Percentiles rank a stretch among this genome's conserved stretches.
These are phyloP conservation scores for Habropoda laboriosa DNA, from an alignment of 1,140 invertebrate species.

Conservation along the genomic window DNA sequence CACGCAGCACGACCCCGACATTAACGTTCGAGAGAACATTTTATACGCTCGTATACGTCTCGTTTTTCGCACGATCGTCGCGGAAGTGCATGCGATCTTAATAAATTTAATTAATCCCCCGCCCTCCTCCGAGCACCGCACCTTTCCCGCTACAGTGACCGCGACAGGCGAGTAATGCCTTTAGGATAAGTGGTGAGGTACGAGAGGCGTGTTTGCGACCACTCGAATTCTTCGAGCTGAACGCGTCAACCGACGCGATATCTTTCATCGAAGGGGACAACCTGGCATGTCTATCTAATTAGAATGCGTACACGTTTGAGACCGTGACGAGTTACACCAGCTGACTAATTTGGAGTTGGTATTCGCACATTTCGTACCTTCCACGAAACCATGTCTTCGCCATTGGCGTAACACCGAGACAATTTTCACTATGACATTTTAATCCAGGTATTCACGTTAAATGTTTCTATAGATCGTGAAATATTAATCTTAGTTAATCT, in stretches of 20 bases:
- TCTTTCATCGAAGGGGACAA: slow-evolving; percentile 32
- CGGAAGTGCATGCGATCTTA: not conserved
- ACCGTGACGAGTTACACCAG: slow-evolving; percentile 26
- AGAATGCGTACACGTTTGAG: slow-evolving; percentile 28
- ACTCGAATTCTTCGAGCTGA: slow-evolving; percentile 18
- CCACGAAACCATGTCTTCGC: not conserved
- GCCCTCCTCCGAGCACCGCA: too few relatives aligned
- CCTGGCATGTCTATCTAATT: slow-evolving; percentile 31
- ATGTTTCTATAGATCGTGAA: too few relatives aligned
- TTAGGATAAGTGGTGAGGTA: not conserved
- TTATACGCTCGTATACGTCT: not conserved
- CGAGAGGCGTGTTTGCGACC: not conserved
- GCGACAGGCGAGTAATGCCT: not conserved
- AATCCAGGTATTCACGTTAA: too few relatives aligned
- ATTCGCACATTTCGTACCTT: not conserved
- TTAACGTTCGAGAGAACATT: not conserved
- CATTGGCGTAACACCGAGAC: not conserved
- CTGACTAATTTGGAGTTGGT: slow-evolving; percentile 28
- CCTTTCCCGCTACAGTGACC: too few relatives aligned
- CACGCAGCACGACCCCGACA: not conserved
- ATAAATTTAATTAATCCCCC: not conserved
- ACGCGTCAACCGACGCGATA: slow-evolving; percentile 28
- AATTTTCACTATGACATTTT: too few relatives aligned
- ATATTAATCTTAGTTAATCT: too few relatives aligned
- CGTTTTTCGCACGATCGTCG: slow-evolving; percentile 6